A percentile compares a stretch with the other conserved stretches of the same genome.
These are phyloP conservation scores for Halisarca cf. caerulea DNA, from an alignment of 37 sponge, comb jelly and placozoan genomes.

Conservation along the genomic window DNA sequence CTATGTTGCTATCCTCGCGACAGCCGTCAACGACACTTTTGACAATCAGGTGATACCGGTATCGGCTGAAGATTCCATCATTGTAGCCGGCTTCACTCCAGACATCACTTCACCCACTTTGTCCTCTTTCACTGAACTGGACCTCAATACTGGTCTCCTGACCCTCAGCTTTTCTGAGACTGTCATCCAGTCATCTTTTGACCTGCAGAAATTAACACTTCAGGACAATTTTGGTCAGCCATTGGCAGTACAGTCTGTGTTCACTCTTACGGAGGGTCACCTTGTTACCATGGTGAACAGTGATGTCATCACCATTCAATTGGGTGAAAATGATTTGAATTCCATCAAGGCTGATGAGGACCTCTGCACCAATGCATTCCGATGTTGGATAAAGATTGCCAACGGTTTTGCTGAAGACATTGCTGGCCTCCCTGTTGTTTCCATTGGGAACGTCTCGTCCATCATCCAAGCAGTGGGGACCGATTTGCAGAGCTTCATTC, in stretches of 20 bases:
- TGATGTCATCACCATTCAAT: slow-evolving; percentile 54
- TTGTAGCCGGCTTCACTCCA: slow-evolving; percentile 33
- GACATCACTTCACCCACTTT: slow-evolving; percentile 73
- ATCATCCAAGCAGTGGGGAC: background rate
- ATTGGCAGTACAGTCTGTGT: background rate
- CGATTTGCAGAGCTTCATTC: slow-evolving; percentile 31
- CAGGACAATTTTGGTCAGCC: slow-evolving; percentile 27
- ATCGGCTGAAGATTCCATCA: background rate
- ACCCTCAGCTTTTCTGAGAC: slow-evolving; percentile 81
- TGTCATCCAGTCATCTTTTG: slow-evolving; percentile 53
- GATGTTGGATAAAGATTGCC: slow-evolving; percentile 77
- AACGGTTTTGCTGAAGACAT: slow-evolving; percentile 56
- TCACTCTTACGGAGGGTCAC: slow-evolving; percentile 45
- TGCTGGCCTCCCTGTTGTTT: slow-evolving; percentile 62
- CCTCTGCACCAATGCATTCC: slow-evolving; percentile 46
- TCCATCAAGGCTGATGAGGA: slow-evolving; percentile 57
- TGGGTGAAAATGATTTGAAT: slow-evolving; percentile 67
- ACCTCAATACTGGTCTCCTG: slow-evolving; percentile 60
- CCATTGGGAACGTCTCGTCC: slow-evolving; percentile 22
- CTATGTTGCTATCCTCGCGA: slow-evolving; percentile 64
- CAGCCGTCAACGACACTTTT: slow-evolving; percentile 65
- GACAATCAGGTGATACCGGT: slow-evolving; percentile 61
- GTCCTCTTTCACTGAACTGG: slow-evolving; percentile 45
- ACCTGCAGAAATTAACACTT: slow-evolving; percentile 31
- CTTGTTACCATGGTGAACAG: slow-evolving; percentile 35